Percentiles rank a stretch among this genome's conserved stretches.
Conservation (phyloP, 1,140 invertebrate genomes). For the Calliphora vicina region DNA sequence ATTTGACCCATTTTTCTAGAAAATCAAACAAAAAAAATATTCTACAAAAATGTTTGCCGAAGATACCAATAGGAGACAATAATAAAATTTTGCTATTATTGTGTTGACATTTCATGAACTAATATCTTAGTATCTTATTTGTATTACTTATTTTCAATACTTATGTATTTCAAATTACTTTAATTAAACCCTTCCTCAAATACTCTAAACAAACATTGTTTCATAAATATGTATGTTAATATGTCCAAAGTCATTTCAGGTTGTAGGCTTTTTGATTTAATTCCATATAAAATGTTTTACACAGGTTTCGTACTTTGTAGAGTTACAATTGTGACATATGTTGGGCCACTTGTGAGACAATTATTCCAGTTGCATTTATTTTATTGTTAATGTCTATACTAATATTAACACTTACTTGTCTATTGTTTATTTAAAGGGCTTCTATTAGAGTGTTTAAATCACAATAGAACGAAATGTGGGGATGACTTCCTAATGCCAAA, state of each 20-base stretch:
- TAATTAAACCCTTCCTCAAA: not conserved
- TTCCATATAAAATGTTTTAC: not conserved
- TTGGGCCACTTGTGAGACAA: not conserved
- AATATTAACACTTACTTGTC: not conserved
- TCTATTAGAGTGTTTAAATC: not conserved
- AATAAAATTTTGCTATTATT: too few species aligned
- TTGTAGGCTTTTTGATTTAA: not conserved
- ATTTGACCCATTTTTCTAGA: too few species aligned
- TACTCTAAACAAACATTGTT: too few species aligned
- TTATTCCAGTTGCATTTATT: not conserved
- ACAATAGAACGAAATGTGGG: not conserved
- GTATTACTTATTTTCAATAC: not conserved
- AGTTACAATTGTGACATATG: not conserved
- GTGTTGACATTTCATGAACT: too few species aligned
- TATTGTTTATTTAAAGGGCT: not conserved
- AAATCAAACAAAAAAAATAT: too few species aligned
- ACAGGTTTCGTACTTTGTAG: slow-evolving; percentile 2
- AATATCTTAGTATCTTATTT: too few species aligned
- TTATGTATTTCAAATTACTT: not conserved
- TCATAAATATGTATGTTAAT: too few species aligned
- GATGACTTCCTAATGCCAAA: not conserved
- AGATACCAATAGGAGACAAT: too few species aligned
- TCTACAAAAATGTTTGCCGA: too few species aligned
- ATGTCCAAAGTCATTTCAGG: too few species aligned
- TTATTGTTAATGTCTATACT: too few species aligned